Percentiles rank a stretch among this genome's conserved stretches.
phyloP scores from a whole-genome alignment of 1,140 invertebrate species.

The Argopecten irradians region DNA sequence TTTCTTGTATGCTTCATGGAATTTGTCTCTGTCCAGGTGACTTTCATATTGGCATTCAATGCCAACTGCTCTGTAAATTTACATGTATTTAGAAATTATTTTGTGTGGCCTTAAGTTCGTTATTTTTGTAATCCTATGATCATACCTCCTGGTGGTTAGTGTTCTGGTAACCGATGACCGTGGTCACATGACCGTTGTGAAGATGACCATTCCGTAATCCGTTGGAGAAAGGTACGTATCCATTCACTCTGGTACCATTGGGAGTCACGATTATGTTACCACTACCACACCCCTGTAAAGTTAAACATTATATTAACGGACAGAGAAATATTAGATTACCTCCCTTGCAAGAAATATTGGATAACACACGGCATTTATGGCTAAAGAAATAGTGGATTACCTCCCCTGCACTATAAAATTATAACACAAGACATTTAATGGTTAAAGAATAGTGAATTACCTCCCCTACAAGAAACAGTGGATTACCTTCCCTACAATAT shows the following conservation, averaged over 20 bases:
- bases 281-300: constrained; percentile 51
- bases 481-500: too few relatives aligned
- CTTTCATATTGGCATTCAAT: neutral
- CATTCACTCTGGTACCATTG: constrained; percentile 57
- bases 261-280: constrained; percentile 61
- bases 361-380: too few relatives aligned
- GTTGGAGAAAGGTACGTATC: constrained; percentile 53
- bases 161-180: constrained; percentile 27
- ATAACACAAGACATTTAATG: too few relatives aligned
- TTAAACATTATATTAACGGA: neutral
- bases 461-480: too few relatives aligned
- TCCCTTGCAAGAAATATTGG: too few relatives aligned
- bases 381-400: too few relatives aligned
- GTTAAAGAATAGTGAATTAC: too few relatives aligned
- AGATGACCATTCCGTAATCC: constrained; percentile 56
- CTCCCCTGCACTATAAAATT: too few relatives aligned
- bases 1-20: too few relatives aligned
- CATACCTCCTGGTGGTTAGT: constrained; percentile 34
- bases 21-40: too few relatives aligned
- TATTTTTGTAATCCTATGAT: neutral
- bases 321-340: too few relatives aligned
- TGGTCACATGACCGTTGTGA: constrained; percentile 56
- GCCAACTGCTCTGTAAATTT: neutral
- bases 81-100: constrained; percentile 26
- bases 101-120: constrained; percentile 26